These are phyloP conservation scores for Rhimphoctona megacephalus DNA, from an alignment of 2,888 invertebrate species.

Conservation along the genomic window DNA sequence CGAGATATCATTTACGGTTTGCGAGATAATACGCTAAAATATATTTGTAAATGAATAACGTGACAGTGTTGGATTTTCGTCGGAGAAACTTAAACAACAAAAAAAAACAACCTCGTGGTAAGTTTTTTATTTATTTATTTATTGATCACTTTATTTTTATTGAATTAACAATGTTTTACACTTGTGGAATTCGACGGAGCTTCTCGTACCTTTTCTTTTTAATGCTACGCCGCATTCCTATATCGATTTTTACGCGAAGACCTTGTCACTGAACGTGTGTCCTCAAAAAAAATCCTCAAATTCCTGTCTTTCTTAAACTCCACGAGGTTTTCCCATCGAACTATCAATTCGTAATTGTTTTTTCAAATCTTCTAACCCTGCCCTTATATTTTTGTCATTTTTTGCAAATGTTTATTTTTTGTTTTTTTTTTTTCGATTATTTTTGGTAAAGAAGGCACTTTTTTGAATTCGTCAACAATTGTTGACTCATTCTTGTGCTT, in stretches of 20 bases:
- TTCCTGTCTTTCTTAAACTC: background rate
- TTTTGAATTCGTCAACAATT: background rate
- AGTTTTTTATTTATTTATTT: slow-evolving; percentile 4
- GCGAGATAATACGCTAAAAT: background rate
- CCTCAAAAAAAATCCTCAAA: slow-evolving; percentile 26
- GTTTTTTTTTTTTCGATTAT: background rate
- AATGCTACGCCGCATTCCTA: slow-evolving; percentile 83
- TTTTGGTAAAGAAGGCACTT: background rate
- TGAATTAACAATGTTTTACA: slow-evolving; percentile 53
- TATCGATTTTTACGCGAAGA: slow-evolving; percentile 81
- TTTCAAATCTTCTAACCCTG: background rate
- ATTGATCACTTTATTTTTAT: background rate
- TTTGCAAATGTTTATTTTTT: background rate
- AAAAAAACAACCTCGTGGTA: slow-evolving; percentile 23
- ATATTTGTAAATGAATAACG: slow-evolving; percentile 18
- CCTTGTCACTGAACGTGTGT: slow-evolving; percentile 26
- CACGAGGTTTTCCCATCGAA: background rate
- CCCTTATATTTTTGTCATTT: background rate
- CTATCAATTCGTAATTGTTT: background rate
- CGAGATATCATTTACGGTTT: slow-evolving; percentile 7
- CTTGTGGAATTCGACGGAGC: slow-evolving; percentile 78
- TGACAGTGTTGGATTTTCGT: slow-evolving; percentile 32
- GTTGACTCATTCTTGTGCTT: background rate
- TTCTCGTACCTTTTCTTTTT: slow-evolving; percentile 77
- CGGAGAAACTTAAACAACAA: background rate